Base-by-base conservation (phyloP, 2,113 vertebrate species). In the Bubo blakistoni region DNA sequence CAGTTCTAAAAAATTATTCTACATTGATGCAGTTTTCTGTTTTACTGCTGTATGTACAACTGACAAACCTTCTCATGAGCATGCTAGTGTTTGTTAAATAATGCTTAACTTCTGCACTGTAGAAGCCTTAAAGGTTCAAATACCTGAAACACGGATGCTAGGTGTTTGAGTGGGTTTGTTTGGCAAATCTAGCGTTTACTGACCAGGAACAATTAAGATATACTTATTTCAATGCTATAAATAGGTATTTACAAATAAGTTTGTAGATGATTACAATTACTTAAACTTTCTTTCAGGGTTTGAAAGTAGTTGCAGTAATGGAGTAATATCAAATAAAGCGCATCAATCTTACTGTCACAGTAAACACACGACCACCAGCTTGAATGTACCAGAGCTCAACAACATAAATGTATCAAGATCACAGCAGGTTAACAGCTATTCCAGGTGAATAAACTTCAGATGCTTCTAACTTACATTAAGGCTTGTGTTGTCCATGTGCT, bases 271-370 rank as follows among this genome's bases (percentile, higher is more conserved):
- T 46, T 34, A 40, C n/a, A 66, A 0, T 24, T 82, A 34, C 61
- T 69, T 62, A 66, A 87, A 72, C 65, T 76, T 87, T 59, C 34
- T 84, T 94, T 71, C 92, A 98, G 98, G 99, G 96, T 99, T 99
- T 90, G 99, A 99, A 98, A 99, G 97, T 97, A 99, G 98, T 98
- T 99, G 99, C 98, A 99, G 99, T 98, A 99, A 99, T 67, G 99
- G 99, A 84, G 98, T 99, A 97, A 99, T 99, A 92, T 98, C 99
- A 77, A 99, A 98, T 96, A 99, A 99, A 98, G 98, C 94, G 44
- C 98, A 99, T 97, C 99, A 99, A 17, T 98, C 99, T 59, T 99
- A 99, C 96, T 99, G 99, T 98, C 99, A 99, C 97, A 98, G 96
- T 97, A 99, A 99, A 98, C 98, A 99, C 94, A 98, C 97, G 55